Base-by-base conservation (phyloP, 2,113 vertebrate species). In the Brachypteracias leptosomus region DNA sequence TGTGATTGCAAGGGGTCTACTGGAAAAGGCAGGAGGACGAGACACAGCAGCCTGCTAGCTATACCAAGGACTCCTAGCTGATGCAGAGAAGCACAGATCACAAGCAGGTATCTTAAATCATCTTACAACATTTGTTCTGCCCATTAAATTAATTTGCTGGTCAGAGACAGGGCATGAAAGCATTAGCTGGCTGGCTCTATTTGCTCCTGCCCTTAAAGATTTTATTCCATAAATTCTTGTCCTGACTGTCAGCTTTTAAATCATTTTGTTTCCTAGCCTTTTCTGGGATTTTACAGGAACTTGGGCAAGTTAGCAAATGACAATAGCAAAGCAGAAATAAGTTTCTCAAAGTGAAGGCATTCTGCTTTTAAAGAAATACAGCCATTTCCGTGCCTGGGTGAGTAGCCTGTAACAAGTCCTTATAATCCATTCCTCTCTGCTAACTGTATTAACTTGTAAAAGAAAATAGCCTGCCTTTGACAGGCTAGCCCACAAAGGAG, bases 191-290 rank as follows among this genome's bases (percentile, higher is more conserved):
- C 85, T 76, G 71, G 24, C 85, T 94, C 79, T 77, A 80, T 94
- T 95, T 71, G 89, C 88, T 91, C 83, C 85, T 93, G 92, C 93
- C 90, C 90, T 97, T 95, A 90, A 88, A 89, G 89, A 88, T 93
- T 95, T 96, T 95, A 95, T 97, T 97, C 95, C 96, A 54, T 44
- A 86, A 95, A 97, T 97, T 97, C 97, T 96, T 97, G 94, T 87
- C 88, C 84, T 54, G 89, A 86, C 92, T 13, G 67, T 96, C 96
- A 90, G 95, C 89, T 91, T 94, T 94, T 84, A 78, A 47, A 93
- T 85, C 78, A 44, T 67, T 79, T 87, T 13, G 4, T 74, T 94
- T 74, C 80, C 61, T 88, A 81, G 73, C 82, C 85, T 84, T 88
- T 93, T 88, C 62, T 90, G 75, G 84, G 80, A 42, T 95, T 90